Base-by-base conservation (phyloP, 1,140 invertebrate species). In the Drosophila busckii region DNA sequence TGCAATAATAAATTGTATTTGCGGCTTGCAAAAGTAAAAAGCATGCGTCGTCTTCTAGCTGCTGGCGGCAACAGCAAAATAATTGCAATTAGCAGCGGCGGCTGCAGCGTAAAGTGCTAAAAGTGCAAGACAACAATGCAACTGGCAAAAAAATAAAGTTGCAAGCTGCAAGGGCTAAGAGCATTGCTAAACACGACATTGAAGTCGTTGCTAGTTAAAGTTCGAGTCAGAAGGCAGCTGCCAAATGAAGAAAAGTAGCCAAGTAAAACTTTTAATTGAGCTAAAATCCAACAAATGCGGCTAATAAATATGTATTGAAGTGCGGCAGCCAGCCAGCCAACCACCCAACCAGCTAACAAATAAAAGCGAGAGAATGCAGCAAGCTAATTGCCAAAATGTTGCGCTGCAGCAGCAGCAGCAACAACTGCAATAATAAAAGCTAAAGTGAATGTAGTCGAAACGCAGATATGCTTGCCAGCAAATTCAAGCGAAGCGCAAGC, bases 21-120 rank as follows among this genome's bases (percentile, higher is more conserved):
- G 20, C 28, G 38, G 35, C 37, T 56, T 40, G 6, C 19, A 4
- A 13, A 44, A 31, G 15, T 0, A 7, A 16, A 45, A 32, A 16
- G 7, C 42, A 13, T 7, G 2, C 22, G 12, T 28, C 10, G 6
- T 8, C 9, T 9, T 1, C 9, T 10, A 8, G 3, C n/a, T 2
- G n/a, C 42, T 31, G 4, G n/a, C 34, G 25, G 46, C 23, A 45
- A 26, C 48, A 45, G 26, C 28, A 28, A 54, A 82, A 70, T 75
- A 82, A 82, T 82, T 75, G 75, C 75, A 82, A 82, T 82, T 82
- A 82, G n/a, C n/a, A n/a, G n/a, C n/a, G n/a, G n/a, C n/a, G n/a
- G n/a, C n/a, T n/a, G n/a, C n/a, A n/a, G n/a, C n/a, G n/a, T n/a
- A n/a, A n/a, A n/a, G 65, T 49, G 59, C 54, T 23, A 38, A 44